These are phyloP conservation scores for Oxytorus armatus DNA, from an alignment of 2,888 invertebrate species.

Conservation along the genomic window DNA sequence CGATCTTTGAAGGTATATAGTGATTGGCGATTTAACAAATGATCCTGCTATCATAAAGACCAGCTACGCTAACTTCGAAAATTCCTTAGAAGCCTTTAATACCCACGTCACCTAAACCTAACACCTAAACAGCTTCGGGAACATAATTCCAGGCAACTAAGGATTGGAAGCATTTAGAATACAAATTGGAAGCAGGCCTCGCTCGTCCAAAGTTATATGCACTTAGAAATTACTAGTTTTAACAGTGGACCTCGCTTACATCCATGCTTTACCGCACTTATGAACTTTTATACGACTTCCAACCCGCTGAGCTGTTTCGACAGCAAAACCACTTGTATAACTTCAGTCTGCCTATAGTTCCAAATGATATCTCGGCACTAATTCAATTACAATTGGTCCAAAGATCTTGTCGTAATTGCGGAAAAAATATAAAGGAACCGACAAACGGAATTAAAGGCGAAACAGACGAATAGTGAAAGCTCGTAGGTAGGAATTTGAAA, in stretches of 20 bases:
- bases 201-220: background rate
- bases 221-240: background rate
- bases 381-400: background rate
- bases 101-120: background rate
- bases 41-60: background rate
- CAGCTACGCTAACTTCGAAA: background rate
- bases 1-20: background rate
- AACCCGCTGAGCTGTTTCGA: no score
- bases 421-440: no score
- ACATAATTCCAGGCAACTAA: background rate
- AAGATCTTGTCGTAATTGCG: no score
- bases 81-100: background rate
- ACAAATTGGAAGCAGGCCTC: no score
- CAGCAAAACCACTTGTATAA: no score
- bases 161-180: no score
- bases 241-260: background rate
- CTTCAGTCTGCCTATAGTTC: no score
- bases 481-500: no score
- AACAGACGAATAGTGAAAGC: no score
- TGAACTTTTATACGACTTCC: background rate
- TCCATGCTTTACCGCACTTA: no score
- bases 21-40: background rate
- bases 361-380: no score
- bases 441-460: no score
- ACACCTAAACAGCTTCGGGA: background rate